phyloP scores from a whole-genome alignment of 2,888 invertebrate species.

The Eupelmus urozonus region DNA sequence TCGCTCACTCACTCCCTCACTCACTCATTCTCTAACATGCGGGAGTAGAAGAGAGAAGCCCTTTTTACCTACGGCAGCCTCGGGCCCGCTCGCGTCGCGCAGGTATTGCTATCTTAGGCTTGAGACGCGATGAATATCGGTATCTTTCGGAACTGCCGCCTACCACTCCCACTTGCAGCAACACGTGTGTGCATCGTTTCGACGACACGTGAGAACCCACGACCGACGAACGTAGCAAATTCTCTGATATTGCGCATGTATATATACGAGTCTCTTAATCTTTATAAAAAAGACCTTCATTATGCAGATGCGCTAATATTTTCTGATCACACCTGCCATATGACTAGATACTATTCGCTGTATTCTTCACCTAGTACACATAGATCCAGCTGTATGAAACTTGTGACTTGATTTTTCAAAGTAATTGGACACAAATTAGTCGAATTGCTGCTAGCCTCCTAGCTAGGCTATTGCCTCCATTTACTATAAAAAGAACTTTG shows the following conservation, averaged over 20 bases:
- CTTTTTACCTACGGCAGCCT: constrained; percentile 48
- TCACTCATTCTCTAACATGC: too few species aligned
- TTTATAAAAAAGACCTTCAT: constrained; percentile 34
- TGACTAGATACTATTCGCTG: neutral
- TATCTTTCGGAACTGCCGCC: constrained; percentile 53
- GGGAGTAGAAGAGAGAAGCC: constrained; percentile 9
- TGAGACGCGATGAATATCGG: constrained; percentile 58
- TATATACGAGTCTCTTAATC: constrained; percentile 2
- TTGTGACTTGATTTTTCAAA: constrained; percentile 20
- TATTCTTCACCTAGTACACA: neutral
- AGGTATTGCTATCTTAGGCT: constrained; percentile 41
- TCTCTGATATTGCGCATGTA: neutral
- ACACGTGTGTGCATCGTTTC: neutral
- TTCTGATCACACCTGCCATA: constrained; percentile 51
- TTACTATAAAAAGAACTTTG: too few species aligned
- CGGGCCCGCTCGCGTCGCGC: constrained; percentile 11
- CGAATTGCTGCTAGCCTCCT: constrained; percentile 49
- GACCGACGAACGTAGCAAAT: neutral
- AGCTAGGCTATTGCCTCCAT: too few species aligned
- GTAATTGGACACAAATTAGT: constrained; percentile 55
- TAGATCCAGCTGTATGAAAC: constrained; percentile 35
- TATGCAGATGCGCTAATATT: constrained; percentile 20
- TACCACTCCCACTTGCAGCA: constrained; percentile 53
- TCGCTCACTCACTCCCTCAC: too few species aligned
- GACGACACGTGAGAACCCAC: constrained; percentile 27